Base-by-base conservation (phyloP, 1,140 invertebrate species). In the Anthonomus grandis region DNA sequence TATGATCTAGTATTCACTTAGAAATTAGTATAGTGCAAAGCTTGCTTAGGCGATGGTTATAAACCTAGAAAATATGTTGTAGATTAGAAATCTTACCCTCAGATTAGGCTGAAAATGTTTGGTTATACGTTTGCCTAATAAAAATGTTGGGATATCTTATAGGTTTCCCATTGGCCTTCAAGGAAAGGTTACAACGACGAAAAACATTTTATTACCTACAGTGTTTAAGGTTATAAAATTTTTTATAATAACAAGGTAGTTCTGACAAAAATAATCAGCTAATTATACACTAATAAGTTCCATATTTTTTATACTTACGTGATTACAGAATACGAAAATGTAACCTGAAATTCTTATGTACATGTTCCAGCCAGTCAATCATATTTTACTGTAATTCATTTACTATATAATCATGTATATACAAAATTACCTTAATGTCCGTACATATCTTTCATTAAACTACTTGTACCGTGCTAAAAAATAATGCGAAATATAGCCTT, bases 311-410 rank as follows among this genome's bases (percentile, higher is more conserved):
- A 34, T 34, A 48, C 39, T 27, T 52, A 41, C 34, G 52, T 47
- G 42, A 47, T 55, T 46, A 47, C 52, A 46, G 52, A 55, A 55
- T 47, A 47, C 52, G 52, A 55, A 38, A 54, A 6, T 45, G n/a
- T 31, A 27, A 31, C 12, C 10, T 17, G 15, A 42, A 4, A 24
- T 45, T 23, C 5, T 23, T 45, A 45, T 47, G 8, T 25, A 50
- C 38, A 10, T 38, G 49, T 52, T 21, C 37, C 37, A 52, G 37
- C 22, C 22, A 25, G 27, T 23, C 37, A 52, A 27, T 17, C 24
- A 41, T 23, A 50, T 22, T 9, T 52, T 25, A 25, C 25, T 25
- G 17, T 52, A 19, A 6, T 10, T 4, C 17, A n/a, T 37, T n/a
- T n/a, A n/a, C n/a, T n/a, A n/a, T n/a, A n/a, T n/a, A n/a, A n/a